A percentile compares a stretch with the other conserved stretches of the same genome.
phyloP scores from a whole-genome alignment of 2,888 invertebrate species.

The Hedya salicella region DNA sequence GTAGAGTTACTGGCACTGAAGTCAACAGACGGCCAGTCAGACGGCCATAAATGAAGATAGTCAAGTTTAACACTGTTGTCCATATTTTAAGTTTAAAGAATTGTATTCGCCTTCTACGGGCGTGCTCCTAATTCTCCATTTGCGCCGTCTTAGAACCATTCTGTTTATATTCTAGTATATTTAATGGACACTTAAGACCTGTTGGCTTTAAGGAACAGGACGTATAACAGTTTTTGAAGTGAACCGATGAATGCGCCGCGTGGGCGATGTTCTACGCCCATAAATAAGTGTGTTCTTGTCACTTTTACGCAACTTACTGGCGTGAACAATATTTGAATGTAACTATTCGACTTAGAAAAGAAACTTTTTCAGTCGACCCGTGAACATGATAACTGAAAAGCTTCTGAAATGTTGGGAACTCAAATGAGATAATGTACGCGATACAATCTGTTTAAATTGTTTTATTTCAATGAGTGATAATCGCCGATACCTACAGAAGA shows the following conservation, averaged over 20 bases:
- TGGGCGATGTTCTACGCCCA: constrained; percentile 26
- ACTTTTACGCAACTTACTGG: constrained; percentile 16
- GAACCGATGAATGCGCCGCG: constrained; percentile 22
- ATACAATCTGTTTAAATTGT: too few relatives aligned
- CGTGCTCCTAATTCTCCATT: constrained; percentile 25
- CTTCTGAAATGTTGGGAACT: too few relatives aligned
- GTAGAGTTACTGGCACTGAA: neutral
- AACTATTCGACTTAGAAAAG: too few relatives aligned
- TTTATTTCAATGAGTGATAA: too few relatives aligned
- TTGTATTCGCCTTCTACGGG: constrained; percentile 3
- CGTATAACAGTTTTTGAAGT: constrained; percentile 30
- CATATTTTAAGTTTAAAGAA: neutral
- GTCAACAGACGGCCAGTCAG: neutral
- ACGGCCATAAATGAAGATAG: neutral
- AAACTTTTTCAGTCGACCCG: too few relatives aligned
- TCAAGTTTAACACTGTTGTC: neutral
- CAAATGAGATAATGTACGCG: too few relatives aligned
- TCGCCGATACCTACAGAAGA: too few relatives aligned
- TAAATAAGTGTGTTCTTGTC: constrained; percentile 25
- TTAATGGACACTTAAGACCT: neutral
- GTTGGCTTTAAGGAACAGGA: constrained; percentile 8
- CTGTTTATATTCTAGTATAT: neutral
- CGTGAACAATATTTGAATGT: constrained; percentile 4
- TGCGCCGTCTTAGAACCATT: neutral
- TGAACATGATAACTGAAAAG: too few relatives aligned